Evolutionary conservation across 2,888 invertebrate species (phyloP), one percentile per base, ranked within the genome.

Genomic region (Operophtera brumata): DNA sequence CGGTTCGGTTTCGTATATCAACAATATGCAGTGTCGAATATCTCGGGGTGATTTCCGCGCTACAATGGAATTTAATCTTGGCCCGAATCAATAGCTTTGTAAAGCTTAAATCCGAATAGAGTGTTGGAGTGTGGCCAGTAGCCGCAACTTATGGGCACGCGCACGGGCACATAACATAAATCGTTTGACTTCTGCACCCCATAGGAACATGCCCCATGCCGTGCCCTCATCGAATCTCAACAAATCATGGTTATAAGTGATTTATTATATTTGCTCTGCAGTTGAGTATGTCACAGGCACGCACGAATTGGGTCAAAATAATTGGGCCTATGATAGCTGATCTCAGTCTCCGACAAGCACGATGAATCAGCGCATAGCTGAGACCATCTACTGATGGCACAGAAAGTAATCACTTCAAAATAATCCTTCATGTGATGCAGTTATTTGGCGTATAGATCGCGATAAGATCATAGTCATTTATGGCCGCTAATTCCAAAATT

Each of bases 31-130:
- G 79, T 77, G 77, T 80, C 78, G 73, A 70, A 75, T 80, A 71
- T 76, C 78, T 72, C 67, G 66, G 66, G 56, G 70, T 72, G 75
- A 78, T 75, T n/a, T 78, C 70, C 73, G 69, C 67, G 50, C 63
- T 63, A 83, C 82, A 82, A 84, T 82, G 76, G 78, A 75, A 73
- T 77, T 74, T 80, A 79, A 84, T 80, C 81, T 78, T 59, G 61
- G 59, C 35, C 57, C 61, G 64, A 70, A 81, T 80, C 80, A 75
- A 73, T 75, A 73, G 71, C 72, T 64, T 72, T 75, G 80, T 84
- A 81, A 84, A 85, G 71, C 74, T 79, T 84, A 82, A 86, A 86
- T 85, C 82, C 80, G 76, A 81, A 78, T 85, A 78, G 82, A 73
- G 32, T 25, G 40, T 35, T 43, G 14, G 54, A 61, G 20, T 8